Base-by-base conservation (phyloP, 2,113 vertebrate genomes). In the Atractosteus spatula region DNA sequence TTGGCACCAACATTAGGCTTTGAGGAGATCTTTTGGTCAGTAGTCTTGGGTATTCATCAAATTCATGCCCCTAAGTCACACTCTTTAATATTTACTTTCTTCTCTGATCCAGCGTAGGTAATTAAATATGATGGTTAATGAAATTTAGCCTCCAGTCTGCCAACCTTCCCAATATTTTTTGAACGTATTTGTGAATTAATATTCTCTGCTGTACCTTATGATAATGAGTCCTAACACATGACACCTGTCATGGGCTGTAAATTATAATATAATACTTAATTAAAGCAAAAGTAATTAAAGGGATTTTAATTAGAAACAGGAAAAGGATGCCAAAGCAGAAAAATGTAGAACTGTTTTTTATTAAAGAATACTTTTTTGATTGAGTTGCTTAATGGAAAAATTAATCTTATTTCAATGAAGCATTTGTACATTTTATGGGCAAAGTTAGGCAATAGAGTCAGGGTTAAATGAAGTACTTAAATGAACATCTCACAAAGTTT, bases 181-280 rank as follows among this genome's bases (percentile, higher is more conserved):
- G 42, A 70, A 70, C 10, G 62, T 59, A 41, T 73, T 66, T 45
- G 71, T 66, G 45, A 59, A 75, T 71, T 54, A 75, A 71, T 42
- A 66, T 66, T 70, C 74, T 66, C 54, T 47, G 55, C 55, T 68
- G 57, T 51, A 51, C 62, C 3, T 70, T 71, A 73, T 56, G 51
- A 69, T 74, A 68, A 68, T 59, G 42, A 61, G 63, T 62, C 63
- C 3, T n/a, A 54, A 61, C 29, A 61, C 70, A 76, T 73, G 51
- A 78, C 64, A 77, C 68, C 74, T 71, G 69, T 75, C 74, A 75
- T 43, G 63, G 16, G 68, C 55, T 59, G 55, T 64, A 68, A 67
- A 73, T 80, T 76, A 82, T 82, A 78, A 80, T 76, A 68, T 64
- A 65, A 68, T 74, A 66, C 62, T 75, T 75, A 75, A 75, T 75